Evolutionary conservation across 2,113 vertebrate genomes (phyloP).

Genomic region (Willisornis vidua): DNA sequence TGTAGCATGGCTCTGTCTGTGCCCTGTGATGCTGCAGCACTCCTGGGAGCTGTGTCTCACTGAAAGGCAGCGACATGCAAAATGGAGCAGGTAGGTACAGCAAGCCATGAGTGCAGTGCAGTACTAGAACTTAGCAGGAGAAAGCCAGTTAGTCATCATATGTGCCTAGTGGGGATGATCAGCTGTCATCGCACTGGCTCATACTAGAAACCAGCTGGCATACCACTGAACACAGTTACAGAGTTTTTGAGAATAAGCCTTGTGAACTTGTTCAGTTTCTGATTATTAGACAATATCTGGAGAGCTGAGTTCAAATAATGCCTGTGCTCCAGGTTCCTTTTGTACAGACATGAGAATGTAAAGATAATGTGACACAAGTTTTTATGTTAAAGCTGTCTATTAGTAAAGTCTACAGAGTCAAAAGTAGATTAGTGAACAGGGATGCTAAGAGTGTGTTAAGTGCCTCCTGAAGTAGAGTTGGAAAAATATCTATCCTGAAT

Average conservation of each 20-base stretch:
- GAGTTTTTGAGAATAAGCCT: background rate
- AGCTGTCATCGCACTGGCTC: background rate
- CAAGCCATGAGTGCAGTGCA: background rate
- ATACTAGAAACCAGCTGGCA: background rate
- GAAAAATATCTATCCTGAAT: background rate
- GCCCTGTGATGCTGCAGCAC: background rate
- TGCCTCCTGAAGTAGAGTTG: background rate
- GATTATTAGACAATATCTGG: background rate
- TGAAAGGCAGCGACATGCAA: background rate
- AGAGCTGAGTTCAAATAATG: background rate
- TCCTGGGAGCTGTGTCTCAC: background rate
- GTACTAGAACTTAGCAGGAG: background rate
- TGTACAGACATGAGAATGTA: background rate
- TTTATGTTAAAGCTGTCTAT: background rate
- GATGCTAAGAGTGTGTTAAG: background rate
- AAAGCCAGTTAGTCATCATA: background rate
- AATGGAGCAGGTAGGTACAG: rapidly evolving
- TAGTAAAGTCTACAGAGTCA: background rate
- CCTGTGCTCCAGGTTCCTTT: background rate
- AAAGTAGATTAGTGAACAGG: background rate
- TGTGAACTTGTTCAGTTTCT: background rate
- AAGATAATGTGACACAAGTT: background rate
- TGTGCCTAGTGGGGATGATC: background rate
- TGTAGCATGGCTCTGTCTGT: background rate
- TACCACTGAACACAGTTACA: background rate